Conservation (phyloP, 2,113 vertebrate genomes). For the Hiodon alosoides region DNA sequence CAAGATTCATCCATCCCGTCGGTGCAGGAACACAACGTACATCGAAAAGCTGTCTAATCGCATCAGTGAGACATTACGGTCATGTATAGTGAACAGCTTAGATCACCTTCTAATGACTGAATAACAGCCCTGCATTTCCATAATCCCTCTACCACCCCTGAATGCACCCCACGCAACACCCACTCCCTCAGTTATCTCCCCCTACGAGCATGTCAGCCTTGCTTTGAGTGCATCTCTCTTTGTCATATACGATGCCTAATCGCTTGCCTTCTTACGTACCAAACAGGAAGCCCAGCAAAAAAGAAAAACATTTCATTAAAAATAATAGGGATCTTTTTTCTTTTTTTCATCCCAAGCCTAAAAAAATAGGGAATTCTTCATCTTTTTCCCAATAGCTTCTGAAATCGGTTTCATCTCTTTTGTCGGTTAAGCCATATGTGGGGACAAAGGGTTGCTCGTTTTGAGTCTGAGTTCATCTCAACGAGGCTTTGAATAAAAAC, state of each 20-base stretch:
- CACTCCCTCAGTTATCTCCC: not conserved
- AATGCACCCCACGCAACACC: constrained; percentile 1
- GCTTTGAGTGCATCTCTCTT: not conserved
- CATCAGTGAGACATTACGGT: not conserved
- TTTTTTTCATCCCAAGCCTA: not conserved
- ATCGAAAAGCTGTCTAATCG: constrained; percentile 1
- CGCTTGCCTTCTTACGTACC: not conserved
- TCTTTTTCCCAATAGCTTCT: constrained; percentile 1
- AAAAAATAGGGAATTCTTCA: not conserved
- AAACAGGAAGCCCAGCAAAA: not conserved
- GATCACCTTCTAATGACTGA: not conserved
- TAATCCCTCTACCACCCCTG: constrained; percentile 8
- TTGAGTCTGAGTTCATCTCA: not conserved
- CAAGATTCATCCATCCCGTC: not conserved
- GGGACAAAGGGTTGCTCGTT: not conserved
- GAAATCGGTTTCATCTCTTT: constrained; percentile 6
- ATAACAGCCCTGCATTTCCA: not conserved
- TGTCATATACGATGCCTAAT: not conserved
- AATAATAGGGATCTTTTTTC: too few species aligned
- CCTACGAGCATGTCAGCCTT: not conserved
- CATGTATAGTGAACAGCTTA: not conserved
- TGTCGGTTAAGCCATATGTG: not conserved
- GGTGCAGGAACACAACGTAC: not conserved
- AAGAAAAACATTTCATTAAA: not conserved
- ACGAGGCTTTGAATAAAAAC: constrained; percentile 4